Evolutionary conservation across 2,888 invertebrate genomes (phyloP).

Genomic region (Agriotes lineatus): DNA sequence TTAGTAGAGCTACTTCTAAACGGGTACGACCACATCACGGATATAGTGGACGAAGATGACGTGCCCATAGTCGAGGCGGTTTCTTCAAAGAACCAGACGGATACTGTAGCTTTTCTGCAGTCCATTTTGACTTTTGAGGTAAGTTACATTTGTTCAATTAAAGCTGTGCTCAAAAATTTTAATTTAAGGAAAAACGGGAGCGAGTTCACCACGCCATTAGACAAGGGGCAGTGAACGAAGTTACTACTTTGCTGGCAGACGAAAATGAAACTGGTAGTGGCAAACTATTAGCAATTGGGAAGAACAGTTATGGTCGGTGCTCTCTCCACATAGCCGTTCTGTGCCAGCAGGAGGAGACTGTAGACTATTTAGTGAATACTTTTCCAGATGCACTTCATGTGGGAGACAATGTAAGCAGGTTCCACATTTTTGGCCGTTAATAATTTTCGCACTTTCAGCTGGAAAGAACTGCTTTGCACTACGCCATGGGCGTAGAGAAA

Average conservation of each 20-base stretch:
- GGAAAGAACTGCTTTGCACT: conserved; percentile 89
- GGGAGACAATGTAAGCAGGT: conserved; percentile 85
- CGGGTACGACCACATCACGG: conserved; percentile 90
- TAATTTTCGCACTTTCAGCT: conserved; percentile 70
- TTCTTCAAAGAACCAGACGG: conserved; percentile 74
- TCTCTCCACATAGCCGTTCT: conserved; percentile 90
- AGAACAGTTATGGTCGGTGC: conserved; percentile 80
- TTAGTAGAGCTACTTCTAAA: conserved; percentile 79
- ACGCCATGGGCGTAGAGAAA: conserved; percentile 90
- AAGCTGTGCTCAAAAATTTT: no score
- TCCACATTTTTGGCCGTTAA: background rate
- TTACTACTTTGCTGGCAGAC: conserved; percentile 70
- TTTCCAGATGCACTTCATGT: conserved; percentile 81
- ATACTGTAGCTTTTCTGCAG: conserved; percentile 78
- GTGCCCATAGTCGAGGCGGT: conserved; percentile 78
- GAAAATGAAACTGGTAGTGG: conserved; percentile 69
- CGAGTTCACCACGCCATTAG: conserved; percentile 81
- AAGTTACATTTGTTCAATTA: no score
- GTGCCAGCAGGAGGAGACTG: conserved; percentile 84
- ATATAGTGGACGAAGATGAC: conserved; percentile 80
- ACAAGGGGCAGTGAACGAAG: conserved; percentile 73
- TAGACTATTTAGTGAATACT: conserved; percentile 79
- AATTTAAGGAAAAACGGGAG: conserved; percentile 79
- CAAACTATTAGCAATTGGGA: conserved; percentile 71
- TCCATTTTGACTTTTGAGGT: conserved; percentile 84